Evolutionary conservation across 1,140 invertebrate genomes (phyloP).

Genomic region (Parapsyche elsis): DNA sequence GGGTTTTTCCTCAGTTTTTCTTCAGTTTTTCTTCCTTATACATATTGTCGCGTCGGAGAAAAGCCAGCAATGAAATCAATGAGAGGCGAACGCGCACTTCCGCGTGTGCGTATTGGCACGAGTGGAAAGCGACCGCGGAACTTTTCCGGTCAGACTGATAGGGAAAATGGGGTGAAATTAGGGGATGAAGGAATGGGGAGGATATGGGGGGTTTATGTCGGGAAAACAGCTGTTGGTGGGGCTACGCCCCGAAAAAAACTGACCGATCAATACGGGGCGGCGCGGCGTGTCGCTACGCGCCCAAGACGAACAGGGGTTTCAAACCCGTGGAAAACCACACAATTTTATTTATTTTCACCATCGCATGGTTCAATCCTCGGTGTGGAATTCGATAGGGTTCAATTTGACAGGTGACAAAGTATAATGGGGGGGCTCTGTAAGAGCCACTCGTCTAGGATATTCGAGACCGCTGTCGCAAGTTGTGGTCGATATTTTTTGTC

Average conservation of each 20-base stretch:
- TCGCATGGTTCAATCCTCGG: too few species aligned
- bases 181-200: conserved; percentile 30
- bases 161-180: conserved; percentile 36
- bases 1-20: background rate
- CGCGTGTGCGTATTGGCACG: too few species aligned
- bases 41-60: conserved; percentile 6
- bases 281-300: background rate
- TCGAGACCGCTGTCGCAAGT: too few species aligned
- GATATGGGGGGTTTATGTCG: background rate
- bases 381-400: too few species aligned
- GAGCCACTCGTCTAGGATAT: too few species aligned
- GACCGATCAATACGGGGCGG: conserved; percentile 53
- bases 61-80: conserved; percentile 52
- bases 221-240: conserved; percentile 52
- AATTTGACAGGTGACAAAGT: too few species aligned
- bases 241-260: conserved; percentile 54
- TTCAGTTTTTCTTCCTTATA: background rate
- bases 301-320: conserved; percentile 4
- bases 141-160: background rate
- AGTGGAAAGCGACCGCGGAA: too few species aligned
- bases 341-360: too few species aligned
- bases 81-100: conserved; percentile 10
- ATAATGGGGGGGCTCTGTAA: too few species aligned
- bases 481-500: too few species aligned
- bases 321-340: too few species aligned